Evolutionary conservation across 2,113 vertebrate genomes (phyloP), one percentile per base, ranked within the genome.

Genomic region (Thermophis baileyi): DNA sequence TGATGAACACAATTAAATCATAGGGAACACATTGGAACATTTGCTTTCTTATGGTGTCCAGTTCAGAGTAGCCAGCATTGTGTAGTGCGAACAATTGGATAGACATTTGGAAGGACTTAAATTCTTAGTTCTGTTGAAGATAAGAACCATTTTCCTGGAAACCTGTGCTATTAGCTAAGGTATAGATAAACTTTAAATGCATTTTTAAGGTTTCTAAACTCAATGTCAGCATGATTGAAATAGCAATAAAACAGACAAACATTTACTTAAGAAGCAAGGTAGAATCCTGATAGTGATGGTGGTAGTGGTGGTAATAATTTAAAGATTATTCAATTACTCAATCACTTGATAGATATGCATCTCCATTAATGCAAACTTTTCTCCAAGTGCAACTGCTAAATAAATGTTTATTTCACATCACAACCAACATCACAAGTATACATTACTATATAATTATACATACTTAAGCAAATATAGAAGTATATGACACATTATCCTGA

Each of bases 401-500:
- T 63, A 14, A 4, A 91, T 54, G 5, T 87, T 14, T 30, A 9
- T 94, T 94, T 57, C 63, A 14, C 50, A 35, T 85, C 90, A 94
- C 91, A 90, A 90, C 18, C 4, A 54, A 94, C n/a, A n/a, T n/a
- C n/a, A n/a, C n/a, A 95, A 89, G 2, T 54, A 10, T 25, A 69
- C 47, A 87, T 35, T 85, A 25, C 47, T 7, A 14, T 85, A 91
- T 54, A 95, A 92, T 4, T 47, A 57, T 53, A 63, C 54, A 27
- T 20, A 44, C 0, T 93, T 95, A 92, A 90, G 1, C 81, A 2
- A 92, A 91, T 20, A 89, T 92, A n/a, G 10, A 93, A 69, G 20
- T 60, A 35, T 96, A 88, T 93, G 96, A 88, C 93, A 2, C 74
- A 92, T 91, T 93, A n/a, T 27, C 95, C 27, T 94, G n/a, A 89